A percentile compares a stretch with the other conserved stretches of the same genome.
These are phyloP conservation scores for Andrena minutula DNA, from an alignment of 2,888 invertebrate species.

Conservation along the genomic window DNA sequence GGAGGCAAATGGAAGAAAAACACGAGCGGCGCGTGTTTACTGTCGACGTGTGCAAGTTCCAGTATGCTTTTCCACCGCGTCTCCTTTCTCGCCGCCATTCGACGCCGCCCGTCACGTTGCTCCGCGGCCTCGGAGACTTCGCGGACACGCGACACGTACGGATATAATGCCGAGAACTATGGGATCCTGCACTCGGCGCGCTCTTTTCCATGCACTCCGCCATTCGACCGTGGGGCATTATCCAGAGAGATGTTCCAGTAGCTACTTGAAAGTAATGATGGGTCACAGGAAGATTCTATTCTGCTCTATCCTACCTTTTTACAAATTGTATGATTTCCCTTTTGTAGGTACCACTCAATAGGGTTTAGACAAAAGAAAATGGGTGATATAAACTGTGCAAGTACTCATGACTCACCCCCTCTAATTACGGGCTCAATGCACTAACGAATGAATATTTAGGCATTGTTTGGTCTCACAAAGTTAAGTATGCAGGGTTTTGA, in stretches of 20 bases:
- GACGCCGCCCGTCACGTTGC: conserved; percentile 65
- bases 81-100: conserved; percentile 41
- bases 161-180: conserved; percentile 71
- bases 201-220: conserved; percentile 57
- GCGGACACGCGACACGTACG: conserved; percentile 77
- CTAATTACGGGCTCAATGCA: too few relatives aligned
- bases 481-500: too few relatives aligned
- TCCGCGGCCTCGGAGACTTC: conserved; percentile 48
- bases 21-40: conserved; percentile 83
- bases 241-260: conserved; percentile 19
- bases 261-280: not conserved
- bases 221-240: conserved; percentile 65
- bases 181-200: conserved; percentile 59
- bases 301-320: too few relatives aligned
- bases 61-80: conserved; percentile 38
- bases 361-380: too few relatives aligned
- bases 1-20: conserved; percentile 82
- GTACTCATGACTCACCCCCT: too few relatives aligned
- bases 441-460: too few relatives aligned
- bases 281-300: too few relatives aligned
- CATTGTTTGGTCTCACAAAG: too few relatives aligned
- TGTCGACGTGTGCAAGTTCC: conserved; percentile 77
- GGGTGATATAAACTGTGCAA: too few relatives aligned
- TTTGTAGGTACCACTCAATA: too few relatives aligned
- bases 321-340: too few relatives aligned